Base-by-base conservation (phyloP, 2,113 vertebrate genomes). In the Hydropotes inermis region DNA sequence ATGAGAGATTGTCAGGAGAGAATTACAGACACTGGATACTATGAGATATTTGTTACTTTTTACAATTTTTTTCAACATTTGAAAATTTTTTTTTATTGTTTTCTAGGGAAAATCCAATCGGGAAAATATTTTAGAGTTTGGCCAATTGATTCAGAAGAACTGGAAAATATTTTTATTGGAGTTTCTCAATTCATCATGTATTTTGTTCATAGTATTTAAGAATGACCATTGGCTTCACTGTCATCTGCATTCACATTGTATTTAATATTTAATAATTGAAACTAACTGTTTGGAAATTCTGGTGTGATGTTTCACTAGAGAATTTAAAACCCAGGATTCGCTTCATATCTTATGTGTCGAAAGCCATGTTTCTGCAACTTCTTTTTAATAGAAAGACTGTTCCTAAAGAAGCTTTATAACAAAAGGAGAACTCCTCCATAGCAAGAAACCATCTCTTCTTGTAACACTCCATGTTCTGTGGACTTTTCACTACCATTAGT, bases 91-190 rank as follows among this genome's bases (percentile, higher is more conserved):
- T 96, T 93, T 96, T 21, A 85, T 98, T 96, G 90, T 98, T 97
- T 98, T 97, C 5, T 98, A 99, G 99, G 98, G 99, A 99, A 98
- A 99, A 99, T 98, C 99, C 99, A 6, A 99, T 99, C 87, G 99
- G 99, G 85, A 99, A 99, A 98, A 99, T 99, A 95, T 99, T 99
- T 82, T 94, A 92, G 98, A 96, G 50, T 92, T 55, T 91, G 76
- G 67, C 54, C 95, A 96, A 19, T 92, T 97, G 97, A 98, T 95
- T 97, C 91, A 95, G 98, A 98, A 98, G 98, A 98, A 99, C 98
- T 98, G 99, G 99, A 98, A 99, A 97, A 90, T 95, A 58, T 39
- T 96, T 86, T 97, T 97, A 96, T 89, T 89, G 55, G 86, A 87
- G 86, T 97, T 98, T 98, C 95, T 36, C 43, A 96, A 82, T 94